A percentile compares a stretch with the other conserved stretches of the same genome.
phyloP scores from a whole-genome alignment of 1,140 invertebrate genomes.

The Pseudomyrmex sp. region DNA sequence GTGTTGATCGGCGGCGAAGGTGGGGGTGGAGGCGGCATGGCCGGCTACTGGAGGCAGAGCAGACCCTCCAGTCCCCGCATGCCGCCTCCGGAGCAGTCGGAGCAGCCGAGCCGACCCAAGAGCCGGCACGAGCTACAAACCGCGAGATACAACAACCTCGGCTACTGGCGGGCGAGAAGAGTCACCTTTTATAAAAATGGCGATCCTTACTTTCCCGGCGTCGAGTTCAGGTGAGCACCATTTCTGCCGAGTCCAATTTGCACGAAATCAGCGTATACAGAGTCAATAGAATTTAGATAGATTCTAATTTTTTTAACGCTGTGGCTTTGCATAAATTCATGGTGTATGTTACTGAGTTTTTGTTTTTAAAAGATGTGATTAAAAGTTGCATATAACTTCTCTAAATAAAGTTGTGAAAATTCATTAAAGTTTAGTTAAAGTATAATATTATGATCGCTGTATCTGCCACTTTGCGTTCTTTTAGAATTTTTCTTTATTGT shows the following conservation, averaged over 20 bases:
- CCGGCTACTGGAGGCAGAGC: slow-evolving; percentile 86
- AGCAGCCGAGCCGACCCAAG: slow-evolving; percentile 82
- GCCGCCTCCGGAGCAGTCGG: slow-evolving; percentile 86
- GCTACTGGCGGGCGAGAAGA: slow-evolving; percentile 93
- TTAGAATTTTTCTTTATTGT: too few relatives aligned
- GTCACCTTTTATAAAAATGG: slow-evolving; percentile 97
- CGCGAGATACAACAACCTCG: slow-evolving; percentile 91
- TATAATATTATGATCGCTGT: too few relatives aligned
- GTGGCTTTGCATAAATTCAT: too few relatives aligned
- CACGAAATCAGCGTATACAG: background rate
- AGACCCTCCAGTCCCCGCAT: slow-evolving; percentile 86
- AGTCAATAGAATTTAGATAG: too few relatives aligned
- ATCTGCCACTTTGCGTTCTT: too few relatives aligned
- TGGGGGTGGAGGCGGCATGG: slow-evolving; percentile 85
- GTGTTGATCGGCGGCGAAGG: slow-evolving; percentile 85
- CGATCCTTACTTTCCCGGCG: slow-evolving; percentile 95
- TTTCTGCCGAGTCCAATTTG: background rate
- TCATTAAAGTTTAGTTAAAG: too few relatives aligned
- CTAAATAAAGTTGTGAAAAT: too few relatives aligned
- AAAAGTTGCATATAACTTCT: too few relatives aligned
- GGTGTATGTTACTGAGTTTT: too few relatives aligned
- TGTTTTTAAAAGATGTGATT: too few relatives aligned
- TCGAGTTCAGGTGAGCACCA: slow-evolving; percentile 89
- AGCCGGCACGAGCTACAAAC: slow-evolving; percentile 85
- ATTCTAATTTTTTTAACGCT: too few relatives aligned